Evolutionary conservation across 2,888 invertebrate genomes (phyloP), one percentile per base, ranked within the genome.

Genomic region (Silvanus unidentatus): DNA sequence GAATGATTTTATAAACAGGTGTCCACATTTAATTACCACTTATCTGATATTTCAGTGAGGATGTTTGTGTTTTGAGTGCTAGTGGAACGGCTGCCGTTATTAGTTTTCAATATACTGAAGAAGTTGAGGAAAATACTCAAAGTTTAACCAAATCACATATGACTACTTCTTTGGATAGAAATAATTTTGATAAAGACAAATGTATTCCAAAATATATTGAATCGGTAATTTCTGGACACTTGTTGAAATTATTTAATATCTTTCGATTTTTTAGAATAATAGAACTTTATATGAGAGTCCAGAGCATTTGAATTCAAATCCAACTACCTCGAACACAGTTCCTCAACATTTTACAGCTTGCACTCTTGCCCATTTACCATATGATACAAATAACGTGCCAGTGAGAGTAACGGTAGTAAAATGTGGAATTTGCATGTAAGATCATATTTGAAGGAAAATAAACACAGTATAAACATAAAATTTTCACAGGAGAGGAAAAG

Each of bases 21-120:
- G 8, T 22, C 8, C 93, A 94, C 9, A n/a, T 14, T 38, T 16
- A 5, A 5, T 22, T 8, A 8, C 35, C 22, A n/a, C 14, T 41
- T 29, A 14, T 10, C 34, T 37, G 4, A n/a, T 42, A 16, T 65
- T 72, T 15, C 67, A 95, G 95, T 57, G 97, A 96, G 62, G 97
- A 97, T 59, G 90, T 97, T 0, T 95, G 95, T 65, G 88, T 98
- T 1, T 70, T 98, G 28, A 95, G 93, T 40, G 96, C 93, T 0
- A 87, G 84, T 13, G 97, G 97, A 0, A 97, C 97, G 0, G 97
- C 96, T 1, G 96, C 94, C 0, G 83, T 91, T 12, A 88, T 84
- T 44, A 80, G 79, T 58, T 75, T 80, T 62, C 74, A 78, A 28
- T 77, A 75, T 45, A 63, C 68, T 10, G 74, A 62, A 8, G 66